Conservation (phyloP, 2,888 invertebrate genomes). For the Priapulus caudatus region DNA sequence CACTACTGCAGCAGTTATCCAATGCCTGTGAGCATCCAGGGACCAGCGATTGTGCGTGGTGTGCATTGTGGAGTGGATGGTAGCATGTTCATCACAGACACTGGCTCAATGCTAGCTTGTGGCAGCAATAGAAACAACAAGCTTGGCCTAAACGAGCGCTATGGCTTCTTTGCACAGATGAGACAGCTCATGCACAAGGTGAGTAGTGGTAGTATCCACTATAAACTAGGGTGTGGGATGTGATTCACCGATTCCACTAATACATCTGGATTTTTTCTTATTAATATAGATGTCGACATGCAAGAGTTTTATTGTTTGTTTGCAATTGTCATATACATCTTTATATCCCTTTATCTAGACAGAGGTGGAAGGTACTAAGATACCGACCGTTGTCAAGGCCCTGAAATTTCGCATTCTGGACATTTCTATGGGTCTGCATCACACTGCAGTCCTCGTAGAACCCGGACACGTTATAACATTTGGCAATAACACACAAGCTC, state of each 20-base stretch:
- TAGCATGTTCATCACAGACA: conserved; percentile 48
- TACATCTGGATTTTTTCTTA: too few species aligned
- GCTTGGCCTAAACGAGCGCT: conserved; percentile 47
- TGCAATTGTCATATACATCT: too few species aligned
- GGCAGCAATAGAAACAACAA: conserved; percentile 53
- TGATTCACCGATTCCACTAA: too few species aligned
- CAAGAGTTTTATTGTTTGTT: too few species aligned
- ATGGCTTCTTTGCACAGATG: conserved; percentile 43
- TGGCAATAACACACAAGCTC: conserved; percentile 52
- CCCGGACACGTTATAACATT: conserved; percentile 49
- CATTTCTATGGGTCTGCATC: conserved; percentile 49
- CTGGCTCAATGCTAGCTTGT: conserved; percentile 50
- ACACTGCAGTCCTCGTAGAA: conserved; percentile 51
- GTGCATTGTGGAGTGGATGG: conserved; percentile 52
- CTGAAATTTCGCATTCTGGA: conserved; percentile 47
- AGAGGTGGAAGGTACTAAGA: conserved; percentile 40
- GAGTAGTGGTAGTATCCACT: conserved; percentile 9
- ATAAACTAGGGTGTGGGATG: too few species aligned
- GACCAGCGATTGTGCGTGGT: conserved; percentile 42
- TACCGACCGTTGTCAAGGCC: conserved; percentile 41
- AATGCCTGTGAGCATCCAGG: conserved; percentile 39
- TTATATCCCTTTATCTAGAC: too few species aligned
- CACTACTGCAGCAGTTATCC: conserved; percentile 41
- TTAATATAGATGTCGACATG: too few species aligned
- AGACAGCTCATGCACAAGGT: conserved; percentile 40